Evolutionary conservation across 2,888 invertebrate species (phyloP).

Genomic region (Microctonus aethiopoides): DNA sequence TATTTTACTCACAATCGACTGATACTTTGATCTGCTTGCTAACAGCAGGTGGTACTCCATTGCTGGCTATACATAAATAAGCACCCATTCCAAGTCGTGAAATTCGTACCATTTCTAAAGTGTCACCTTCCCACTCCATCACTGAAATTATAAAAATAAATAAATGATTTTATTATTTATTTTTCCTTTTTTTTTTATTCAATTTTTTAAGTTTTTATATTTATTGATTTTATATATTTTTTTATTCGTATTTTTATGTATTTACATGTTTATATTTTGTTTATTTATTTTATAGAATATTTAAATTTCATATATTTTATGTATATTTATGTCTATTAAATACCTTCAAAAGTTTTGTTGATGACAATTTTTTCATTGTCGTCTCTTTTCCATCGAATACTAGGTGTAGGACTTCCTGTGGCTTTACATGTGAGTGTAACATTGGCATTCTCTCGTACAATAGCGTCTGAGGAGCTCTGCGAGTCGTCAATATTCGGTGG

Average conservation of each 20-base stretch:
- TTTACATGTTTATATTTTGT: too few species aligned
- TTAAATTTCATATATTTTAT: not conserved
- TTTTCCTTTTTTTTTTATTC: too few species aligned
- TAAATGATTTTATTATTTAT: not conserved
- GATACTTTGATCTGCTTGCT: constrained; percentile 93
- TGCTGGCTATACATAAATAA: constrained; percentile 91
- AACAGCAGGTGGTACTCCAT: constrained; percentile 89
- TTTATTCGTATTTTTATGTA: too few species aligned
- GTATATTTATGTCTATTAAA: constrained; percentile 43
- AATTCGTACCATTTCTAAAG: constrained; percentile 84
- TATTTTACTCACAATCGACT: constrained; percentile 86
- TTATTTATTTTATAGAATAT: too few species aligned
- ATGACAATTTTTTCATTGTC: constrained; percentile 88
- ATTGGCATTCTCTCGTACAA: constrained; percentile 90
- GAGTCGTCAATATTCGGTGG: constrained; percentile 94
- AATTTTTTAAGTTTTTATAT: too few species aligned
- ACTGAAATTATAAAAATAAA: constrained; percentile 69
- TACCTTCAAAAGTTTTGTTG: constrained; percentile 85
- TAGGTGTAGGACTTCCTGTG: constrained; percentile 88
- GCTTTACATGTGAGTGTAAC: constrained; percentile 90
- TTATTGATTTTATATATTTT: too few species aligned
- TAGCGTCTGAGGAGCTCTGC: constrained; percentile 90
- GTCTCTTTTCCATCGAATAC: constrained; percentile 92
- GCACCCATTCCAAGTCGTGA: constrained; percentile 92
- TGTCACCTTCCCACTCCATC: constrained; percentile 85